Conservation (phyloP, 2,797 vertebrate species). For the Spinus pinus region DNA sequence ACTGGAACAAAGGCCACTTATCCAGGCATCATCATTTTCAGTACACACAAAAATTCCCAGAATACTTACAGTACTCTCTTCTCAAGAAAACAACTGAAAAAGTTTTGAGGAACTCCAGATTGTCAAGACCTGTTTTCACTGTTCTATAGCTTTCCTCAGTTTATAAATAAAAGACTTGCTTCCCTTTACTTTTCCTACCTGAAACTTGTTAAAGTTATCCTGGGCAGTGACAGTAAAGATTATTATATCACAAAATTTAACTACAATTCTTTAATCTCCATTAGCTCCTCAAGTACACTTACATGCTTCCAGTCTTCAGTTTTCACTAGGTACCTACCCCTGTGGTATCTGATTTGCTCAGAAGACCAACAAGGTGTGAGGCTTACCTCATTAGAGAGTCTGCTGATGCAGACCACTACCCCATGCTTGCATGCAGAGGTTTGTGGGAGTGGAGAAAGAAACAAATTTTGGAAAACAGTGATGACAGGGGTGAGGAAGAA, state of each 20-base stretch:
- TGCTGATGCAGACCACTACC: neutral
- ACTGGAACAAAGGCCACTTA: neutral
- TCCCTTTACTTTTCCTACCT: neutral
- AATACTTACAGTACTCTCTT: neutral
- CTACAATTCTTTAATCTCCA: neutral
- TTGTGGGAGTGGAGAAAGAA: neutral
- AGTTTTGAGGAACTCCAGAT: neutral
- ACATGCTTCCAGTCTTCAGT: neutral
- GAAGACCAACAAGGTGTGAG: neutral
- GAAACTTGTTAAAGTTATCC: neutral
- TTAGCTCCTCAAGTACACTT: neutral
- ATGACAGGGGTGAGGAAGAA: neutral
- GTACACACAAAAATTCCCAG: neutral
- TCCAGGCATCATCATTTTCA: neutral
- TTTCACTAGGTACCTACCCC: neutral
- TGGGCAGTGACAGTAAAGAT: neutral
- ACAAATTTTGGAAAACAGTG: neutral
- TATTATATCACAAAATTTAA: neutral
- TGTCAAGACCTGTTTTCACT: neutral
- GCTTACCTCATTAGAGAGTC: neutral
- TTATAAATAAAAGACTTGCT: neutral
- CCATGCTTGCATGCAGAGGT: neutral
- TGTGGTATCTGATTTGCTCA: neutral
- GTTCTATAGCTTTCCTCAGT: neutral
- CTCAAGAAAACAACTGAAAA: neutral